Percentiles rank a stretch among this genome's conserved stretches.
Conservation (phyloP, 2,113 vertebrate species). For the Dipodomys stephensi region DNA sequence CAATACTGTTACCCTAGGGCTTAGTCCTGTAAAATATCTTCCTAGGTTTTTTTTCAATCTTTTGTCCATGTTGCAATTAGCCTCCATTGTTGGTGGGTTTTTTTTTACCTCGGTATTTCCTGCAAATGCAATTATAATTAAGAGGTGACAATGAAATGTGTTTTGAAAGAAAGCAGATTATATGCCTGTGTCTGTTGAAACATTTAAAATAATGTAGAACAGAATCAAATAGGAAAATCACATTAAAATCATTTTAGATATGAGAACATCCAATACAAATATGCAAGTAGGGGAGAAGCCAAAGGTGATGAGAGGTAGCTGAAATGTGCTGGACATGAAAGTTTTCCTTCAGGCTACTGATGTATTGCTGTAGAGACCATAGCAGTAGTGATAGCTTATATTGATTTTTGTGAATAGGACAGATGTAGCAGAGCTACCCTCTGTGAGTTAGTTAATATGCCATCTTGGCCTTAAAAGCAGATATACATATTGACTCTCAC, state of each 20-base stretch:
- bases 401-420: constrained; percentile 21
- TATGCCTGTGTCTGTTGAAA: neutral
- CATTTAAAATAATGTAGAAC: neutral
- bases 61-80: constrained; percentile 25
- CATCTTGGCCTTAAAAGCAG: neutral
- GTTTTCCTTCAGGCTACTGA: constrained; percentile 84
- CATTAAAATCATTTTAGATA: constrained; percentile 70
- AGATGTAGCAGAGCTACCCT: constrained; percentile 67
- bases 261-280: constrained; percentile 80
- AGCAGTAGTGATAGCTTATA: constrained; percentile 79
- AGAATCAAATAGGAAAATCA: neutral
- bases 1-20: constrained; percentile 52
- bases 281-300: constrained; percentile 78
- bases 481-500: neutral
- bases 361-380: constrained; percentile 75
- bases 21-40: constrained; percentile 49
- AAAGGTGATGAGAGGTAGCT: constrained; percentile 79
- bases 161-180: constrained; percentile 48
- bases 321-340: constrained; percentile 81
- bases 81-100: neutral
- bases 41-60: constrained; percentile 29
- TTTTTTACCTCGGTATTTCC: constrained; percentile 54
- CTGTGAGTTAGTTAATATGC: neutral
- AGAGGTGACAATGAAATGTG: neutral
- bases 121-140: constrained; percentile 30